A percentile compares a stretch with the other conserved stretches of the same genome.
Conservation (phyloP, 2,888 invertebrate species). For the Argyresthia albistria region DNA sequence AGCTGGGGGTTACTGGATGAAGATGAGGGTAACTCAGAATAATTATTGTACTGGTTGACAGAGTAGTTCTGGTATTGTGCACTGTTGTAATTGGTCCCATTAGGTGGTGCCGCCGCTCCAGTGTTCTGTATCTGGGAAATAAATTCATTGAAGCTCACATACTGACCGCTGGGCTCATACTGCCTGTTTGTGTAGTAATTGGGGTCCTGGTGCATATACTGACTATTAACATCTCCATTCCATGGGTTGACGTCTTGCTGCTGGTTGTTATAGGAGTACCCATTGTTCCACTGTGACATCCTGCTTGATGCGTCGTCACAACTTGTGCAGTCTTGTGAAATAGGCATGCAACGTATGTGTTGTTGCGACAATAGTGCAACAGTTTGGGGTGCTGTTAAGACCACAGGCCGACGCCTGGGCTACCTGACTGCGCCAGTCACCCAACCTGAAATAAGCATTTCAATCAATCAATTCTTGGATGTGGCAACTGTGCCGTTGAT, state of each 20-base stretch:
- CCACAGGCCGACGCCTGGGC: conserved; percentile 64
- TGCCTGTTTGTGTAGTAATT: conserved; percentile 38
- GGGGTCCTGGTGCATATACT: conserved; percentile 37
- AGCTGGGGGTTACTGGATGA: conserved; percentile 31
- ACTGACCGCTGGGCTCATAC: conserved; percentile 40
- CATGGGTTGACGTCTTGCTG: conserved; percentile 40
- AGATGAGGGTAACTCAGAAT: conserved; percentile 32
- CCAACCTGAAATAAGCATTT: neutral
- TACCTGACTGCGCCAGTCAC: neutral
- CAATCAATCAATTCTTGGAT: no score
- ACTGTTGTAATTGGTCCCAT: conserved; percentile 31
- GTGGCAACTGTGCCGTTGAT: no score
- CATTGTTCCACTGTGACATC: conserved; percentile 65
- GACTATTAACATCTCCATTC: conserved; percentile 43
- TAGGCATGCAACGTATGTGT: conserved; percentile 5
- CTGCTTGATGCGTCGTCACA: conserved; percentile 12
- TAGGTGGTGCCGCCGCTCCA: conserved; percentile 22
- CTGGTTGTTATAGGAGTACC: conserved; percentile 51
- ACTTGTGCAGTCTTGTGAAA: conserved; percentile 11
- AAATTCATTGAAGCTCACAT: conserved; percentile 61
- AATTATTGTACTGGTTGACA: conserved; percentile 40
- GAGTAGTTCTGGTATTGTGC: conserved; percentile 44
- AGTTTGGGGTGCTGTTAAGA: conserved; percentile 20
- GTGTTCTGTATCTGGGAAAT: conserved; percentile 49
- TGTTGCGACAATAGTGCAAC: neutral